Percentiles rank a stretch among this genome's conserved stretches.
phyloP scores from a whole-genome alignment of 2,888 invertebrate genomes.

The Eupithecia tripunctaria region DNA sequence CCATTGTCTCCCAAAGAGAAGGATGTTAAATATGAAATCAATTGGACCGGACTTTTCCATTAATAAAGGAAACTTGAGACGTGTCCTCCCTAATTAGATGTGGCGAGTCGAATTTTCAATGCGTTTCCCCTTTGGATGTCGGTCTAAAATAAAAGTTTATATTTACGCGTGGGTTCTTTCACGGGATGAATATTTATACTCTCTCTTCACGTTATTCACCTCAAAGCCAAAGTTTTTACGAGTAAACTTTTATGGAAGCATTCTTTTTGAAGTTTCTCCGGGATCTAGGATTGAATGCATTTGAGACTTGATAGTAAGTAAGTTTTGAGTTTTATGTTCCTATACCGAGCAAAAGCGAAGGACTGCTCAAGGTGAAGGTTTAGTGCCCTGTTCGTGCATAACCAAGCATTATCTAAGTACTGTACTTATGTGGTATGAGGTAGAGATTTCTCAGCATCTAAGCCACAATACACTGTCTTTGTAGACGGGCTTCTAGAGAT shows the following conservation, averaged over 20 bases:
- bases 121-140: conserved; percentile 70
- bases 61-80: conserved; percentile 72
- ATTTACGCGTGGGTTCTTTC: conserved; percentile 75
- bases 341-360: conserved; percentile 10
- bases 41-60: conserved; percentile 76
- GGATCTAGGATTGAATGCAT: conserved; percentile 57
- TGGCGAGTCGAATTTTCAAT: conserved; percentile 81
- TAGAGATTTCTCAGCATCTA: not conserved
- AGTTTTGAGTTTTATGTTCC: conserved; percentile 32
- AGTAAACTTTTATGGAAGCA: conserved; percentile 65
- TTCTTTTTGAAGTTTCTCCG: conserved; percentile 65
- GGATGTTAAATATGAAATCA: conserved; percentile 77
- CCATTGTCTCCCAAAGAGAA: conserved; percentile 47
- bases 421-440: not conserved
- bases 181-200: conserved; percentile 81
- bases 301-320: conserved; percentile 43
- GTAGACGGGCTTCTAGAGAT: not conserved
- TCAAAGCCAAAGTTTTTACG: conserved; percentile 73
- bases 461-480: not conserved
- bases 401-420: not conserved
- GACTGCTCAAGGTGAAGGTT: not conserved
- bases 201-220: conserved; percentile 73
- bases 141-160: conserved; percentile 80
- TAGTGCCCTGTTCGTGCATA: not conserved
- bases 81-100: conserved; percentile 80